Conservation (phyloP, 1,140 invertebrate species). For the Atopsyche davidsoni region DNA sequence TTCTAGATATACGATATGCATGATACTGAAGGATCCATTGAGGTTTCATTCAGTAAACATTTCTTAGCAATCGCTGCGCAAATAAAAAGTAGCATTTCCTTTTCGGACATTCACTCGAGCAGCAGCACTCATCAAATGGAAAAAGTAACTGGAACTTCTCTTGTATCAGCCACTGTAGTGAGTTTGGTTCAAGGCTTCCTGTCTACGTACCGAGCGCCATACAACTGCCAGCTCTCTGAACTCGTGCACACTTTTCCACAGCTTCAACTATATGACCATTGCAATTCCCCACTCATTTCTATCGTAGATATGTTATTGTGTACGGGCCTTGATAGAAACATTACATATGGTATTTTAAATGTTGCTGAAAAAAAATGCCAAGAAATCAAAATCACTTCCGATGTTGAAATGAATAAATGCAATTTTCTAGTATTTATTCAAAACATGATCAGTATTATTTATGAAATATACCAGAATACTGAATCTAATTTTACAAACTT, state of each 20-base stretch:
- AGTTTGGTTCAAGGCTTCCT: slow-evolving; percentile 44
- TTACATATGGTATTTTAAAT: slow-evolving; percentile 45
- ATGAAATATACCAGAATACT: slow-evolving; percentile 44
- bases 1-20: slow-evolving; percentile 47
- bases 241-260: slow-evolving; percentile 40
- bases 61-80: slow-evolving; percentile 40
- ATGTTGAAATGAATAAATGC: slow-evolving; percentile 41
- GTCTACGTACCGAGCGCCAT: slow-evolving; percentile 41
- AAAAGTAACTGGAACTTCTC: slow-evolving; percentile 41
- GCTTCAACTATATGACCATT: slow-evolving; percentile 43
- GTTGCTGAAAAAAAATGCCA: slow-evolving; percentile 45
- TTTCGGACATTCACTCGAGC: slow-evolving; percentile 35
- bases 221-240: slow-evolving; percentile 44
- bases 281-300: slow-evolving; percentile 45
- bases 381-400: slow-evolving; percentile 39
- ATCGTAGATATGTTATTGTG: slow-evolving; percentile 44
- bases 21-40: slow-evolving; percentile 44
- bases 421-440: slow-evolving; percentile 46
- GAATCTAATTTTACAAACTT: slow-evolving; percentile 41
- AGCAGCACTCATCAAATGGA: slow-evolving; percentile 39
- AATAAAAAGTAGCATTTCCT: slow-evolving; percentile 41
- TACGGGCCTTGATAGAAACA: slow-evolving; percentile 45
- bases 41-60: slow-evolving; percentile 46
- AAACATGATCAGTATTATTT: slow-evolving; percentile 44
- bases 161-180: slow-evolving; percentile 44